Percentiles rank a stretch among this genome's conserved stretches.
These are phyloP conservation scores for Myiotriccus ornatus DNA, from an alignment of 2,797 vertebrate species.

Conservation along the genomic window DNA sequence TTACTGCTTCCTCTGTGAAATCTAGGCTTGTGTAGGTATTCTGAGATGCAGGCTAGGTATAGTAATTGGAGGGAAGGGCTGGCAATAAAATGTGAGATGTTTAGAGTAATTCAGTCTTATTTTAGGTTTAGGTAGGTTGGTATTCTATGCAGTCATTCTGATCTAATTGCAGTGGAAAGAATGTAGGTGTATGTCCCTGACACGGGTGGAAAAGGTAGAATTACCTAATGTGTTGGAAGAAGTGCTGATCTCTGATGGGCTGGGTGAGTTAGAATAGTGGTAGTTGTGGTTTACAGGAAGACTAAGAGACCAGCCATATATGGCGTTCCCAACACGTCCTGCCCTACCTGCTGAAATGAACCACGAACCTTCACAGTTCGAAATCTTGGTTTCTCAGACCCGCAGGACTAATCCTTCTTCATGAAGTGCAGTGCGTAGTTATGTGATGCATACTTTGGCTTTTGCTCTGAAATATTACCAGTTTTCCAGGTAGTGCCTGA, in stretches of 20 bases:
- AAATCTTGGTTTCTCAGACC: background rate
- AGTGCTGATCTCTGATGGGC: background rate
- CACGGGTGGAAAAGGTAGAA: background rate
- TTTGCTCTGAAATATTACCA: background rate
- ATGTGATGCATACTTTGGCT: background rate
- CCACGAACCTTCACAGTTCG: background rate
- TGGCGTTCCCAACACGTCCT: background rate
- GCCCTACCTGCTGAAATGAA: background rate
- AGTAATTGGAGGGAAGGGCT: background rate
- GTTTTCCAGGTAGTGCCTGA: background rate
- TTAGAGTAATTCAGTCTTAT: background rate
- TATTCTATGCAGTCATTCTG: background rate
- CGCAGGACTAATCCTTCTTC: background rate
- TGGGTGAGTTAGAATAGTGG: background rate
- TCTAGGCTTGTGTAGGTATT: background rate
- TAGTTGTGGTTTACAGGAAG: background rate
- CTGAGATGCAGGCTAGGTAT: background rate
- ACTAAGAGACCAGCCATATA: background rate
- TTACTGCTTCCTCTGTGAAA: background rate
- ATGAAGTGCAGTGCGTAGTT: background rate
- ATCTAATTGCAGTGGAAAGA: slow-evolving; percentile 15
- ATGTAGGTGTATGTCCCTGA: background rate
- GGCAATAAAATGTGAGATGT: background rate
- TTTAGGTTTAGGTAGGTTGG: slow-evolving; percentile 18
- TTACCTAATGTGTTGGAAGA: background rate